A percentile compares a stretch with the other conserved stretches of the same genome.
Evolutionary conservation across 2,113 vertebrate species (phyloP).

Genomic region (Thalassarche chlororhynchos): DNA sequence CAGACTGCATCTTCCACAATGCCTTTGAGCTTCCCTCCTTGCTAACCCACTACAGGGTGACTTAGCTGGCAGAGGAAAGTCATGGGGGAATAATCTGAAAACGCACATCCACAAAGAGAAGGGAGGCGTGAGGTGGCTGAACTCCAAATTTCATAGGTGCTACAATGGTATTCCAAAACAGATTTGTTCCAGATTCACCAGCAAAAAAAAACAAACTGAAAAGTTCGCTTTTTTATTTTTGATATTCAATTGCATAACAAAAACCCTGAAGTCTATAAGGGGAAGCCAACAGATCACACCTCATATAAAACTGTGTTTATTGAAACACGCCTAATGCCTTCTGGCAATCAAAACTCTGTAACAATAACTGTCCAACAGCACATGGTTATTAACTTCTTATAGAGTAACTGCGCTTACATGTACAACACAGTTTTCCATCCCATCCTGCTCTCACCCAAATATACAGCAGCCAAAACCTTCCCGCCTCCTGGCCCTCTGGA

Average conservation of each 20-base stretch:
- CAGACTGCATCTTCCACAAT: background rate
- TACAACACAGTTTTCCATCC: background rate
- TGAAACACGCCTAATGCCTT: background rate
- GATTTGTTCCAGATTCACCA: background rate
- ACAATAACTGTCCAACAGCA: background rate
- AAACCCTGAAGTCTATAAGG: background rate
- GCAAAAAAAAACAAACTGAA: background rate
- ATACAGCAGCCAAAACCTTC: background rate
- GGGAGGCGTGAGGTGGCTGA: background rate
- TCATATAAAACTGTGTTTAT: background rate
- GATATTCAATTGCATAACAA: background rate
- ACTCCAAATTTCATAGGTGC: background rate
- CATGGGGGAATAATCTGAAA: background rate
- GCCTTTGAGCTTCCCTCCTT: background rate
- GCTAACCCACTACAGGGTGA: background rate
- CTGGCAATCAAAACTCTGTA: background rate
- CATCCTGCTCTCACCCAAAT: background rate
- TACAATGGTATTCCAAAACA: background rate
- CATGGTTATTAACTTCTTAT: background rate
- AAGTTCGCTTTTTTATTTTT: background rate
- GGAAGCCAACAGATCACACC: background rate
- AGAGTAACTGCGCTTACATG: background rate
- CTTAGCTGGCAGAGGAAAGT: background rate
- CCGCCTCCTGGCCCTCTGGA: background rate
- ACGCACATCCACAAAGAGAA: background rate